Base-by-base conservation (phyloP, 2,888 invertebrate genomes). In the Mythimna vitellina region DNA sequence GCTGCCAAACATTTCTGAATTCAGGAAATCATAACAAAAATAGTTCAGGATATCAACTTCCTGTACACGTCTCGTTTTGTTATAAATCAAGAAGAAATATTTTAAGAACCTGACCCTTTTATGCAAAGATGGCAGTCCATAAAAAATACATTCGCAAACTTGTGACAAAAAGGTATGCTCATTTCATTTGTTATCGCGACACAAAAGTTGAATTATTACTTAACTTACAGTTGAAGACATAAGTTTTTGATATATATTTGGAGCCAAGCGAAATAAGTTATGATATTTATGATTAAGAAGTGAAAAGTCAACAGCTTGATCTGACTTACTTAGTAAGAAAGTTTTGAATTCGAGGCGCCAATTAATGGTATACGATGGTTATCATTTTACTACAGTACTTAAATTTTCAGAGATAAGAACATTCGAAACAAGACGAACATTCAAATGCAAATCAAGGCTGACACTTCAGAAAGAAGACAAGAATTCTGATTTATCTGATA, bases 231-330 rank as follows among this genome's bases (percentile, higher is more conserved):
- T 51, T 67, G 12, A 53, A 22, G 57, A 25, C 32, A 22, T 20
- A 54, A 57, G 49, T 78, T 78, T 66, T 54, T 53, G 46, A 60
- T 70, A 65, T 63, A 70, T 64, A 38, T 9, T 6, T 35, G 56
- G 76, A 56, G 22, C 51, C 42, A 61, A 64, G 35, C 38, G 12
- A 56, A 75, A 67, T 46, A 62, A 51, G 49, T 74, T 32, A 32
- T 38, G 12, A 53, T 76, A 75, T 79, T 74, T 75, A 80, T 65
- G 42, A 60, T 56, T 60, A 54, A 38, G 42, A 75, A 65, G 49
- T 54, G 54, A 51, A 61, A 80, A 65, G 25, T 74, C 75, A 64
- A 61, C 54, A 81, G 76, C 29, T 76, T 81, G 68, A 25, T 56
- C 29, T 51, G 49, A 73, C n/a, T 80, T 54, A 63, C 57, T 62